These are phyloP conservation scores for Plusia festucae DNA, from an alignment of 2,888 invertebrate genomes.

Conservation along the genomic window DNA sequence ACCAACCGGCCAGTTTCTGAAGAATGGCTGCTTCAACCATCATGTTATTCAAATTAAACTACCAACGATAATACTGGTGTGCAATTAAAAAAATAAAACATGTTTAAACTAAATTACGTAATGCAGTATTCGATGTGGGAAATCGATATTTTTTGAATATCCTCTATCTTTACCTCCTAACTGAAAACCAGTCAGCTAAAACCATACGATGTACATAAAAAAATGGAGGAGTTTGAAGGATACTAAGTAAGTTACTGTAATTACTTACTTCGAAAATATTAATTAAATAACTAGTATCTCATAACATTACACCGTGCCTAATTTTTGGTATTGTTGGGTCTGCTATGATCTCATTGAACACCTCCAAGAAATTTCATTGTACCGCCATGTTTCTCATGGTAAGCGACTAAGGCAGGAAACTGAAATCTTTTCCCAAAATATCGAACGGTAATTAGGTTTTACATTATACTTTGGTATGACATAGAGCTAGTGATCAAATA, in stretches of 20 bases:
- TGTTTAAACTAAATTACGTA: constrained; percentile 10
- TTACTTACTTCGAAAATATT: no score
- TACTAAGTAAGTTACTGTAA: no score
- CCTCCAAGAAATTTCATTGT: constrained; percentile 10
- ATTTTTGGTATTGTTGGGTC: neutral
- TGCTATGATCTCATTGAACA: neutral
- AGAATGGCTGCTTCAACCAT: constrained; percentile 23
- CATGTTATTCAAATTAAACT: constrained; percentile 17
- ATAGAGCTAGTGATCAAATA: no score
- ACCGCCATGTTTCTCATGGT: neutral
- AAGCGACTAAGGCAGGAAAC: neutral
- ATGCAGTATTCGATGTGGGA: neutral
- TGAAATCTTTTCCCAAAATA: neutral
- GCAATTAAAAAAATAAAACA: constrained; percentile 7
- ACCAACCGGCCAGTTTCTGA: constrained; percentile 17
- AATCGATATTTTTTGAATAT: no score
- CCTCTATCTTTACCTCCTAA: no score
- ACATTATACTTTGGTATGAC: neutral
- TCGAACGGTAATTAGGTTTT: neutral
- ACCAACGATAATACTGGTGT: neutral
- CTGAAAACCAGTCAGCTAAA: no score
- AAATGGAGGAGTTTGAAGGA: no score
- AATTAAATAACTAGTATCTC: no score
- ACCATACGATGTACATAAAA: no score
- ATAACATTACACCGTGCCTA: no score